Evolutionary conservation across 30 jellyfish, hydroid and myxozoan genomes (phyloP).

Genomic region (Catostylus mosaicus): DNA sequence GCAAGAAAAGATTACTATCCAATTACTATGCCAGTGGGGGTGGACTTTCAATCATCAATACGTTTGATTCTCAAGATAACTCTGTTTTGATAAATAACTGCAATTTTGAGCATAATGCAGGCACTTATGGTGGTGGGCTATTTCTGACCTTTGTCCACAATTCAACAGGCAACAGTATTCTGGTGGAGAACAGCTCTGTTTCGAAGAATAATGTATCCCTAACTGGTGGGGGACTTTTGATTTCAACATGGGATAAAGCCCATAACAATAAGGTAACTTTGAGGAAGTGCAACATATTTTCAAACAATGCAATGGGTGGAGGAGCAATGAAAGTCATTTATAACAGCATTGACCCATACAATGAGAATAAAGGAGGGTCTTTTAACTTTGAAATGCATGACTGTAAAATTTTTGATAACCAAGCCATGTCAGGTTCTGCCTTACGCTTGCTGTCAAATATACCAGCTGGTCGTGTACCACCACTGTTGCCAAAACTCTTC

Average conservation of each 20-base stretch:
- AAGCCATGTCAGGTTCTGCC: conserved; percentile 74
- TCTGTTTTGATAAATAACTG: conserved; percentile 32
- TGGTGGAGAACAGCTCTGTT: conserved; percentile 21
- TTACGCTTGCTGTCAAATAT: conserved; percentile 49
- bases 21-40: conserved; percentile 79
- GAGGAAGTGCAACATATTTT: conserved; percentile 10
- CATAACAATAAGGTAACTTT: conserved; percentile 23
- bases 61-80: conserved; percentile 41
- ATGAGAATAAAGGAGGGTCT: conserved; percentile 37
- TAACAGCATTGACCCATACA: conserved; percentile 47
- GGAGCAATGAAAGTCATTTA: conserved; percentile 68
- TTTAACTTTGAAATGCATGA: conserved; percentile 47
- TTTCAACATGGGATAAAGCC: conserved; percentile 74
- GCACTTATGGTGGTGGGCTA: conserved; percentile 77
- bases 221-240: conserved; percentile 65
- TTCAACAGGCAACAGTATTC: conserved; percentile 28
- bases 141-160: conserved; percentile 60
- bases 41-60: conserved; percentile 60
- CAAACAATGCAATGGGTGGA: conserved; percentile 69
- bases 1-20: conserved; percentile 42
- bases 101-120: conserved; percentile 42
- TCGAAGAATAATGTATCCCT: conserved; percentile 45
- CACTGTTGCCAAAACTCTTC: conserved; percentile 30
- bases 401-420: conserved; percentile 22
- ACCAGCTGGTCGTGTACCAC: conserved; percentile 49